Percentiles rank a stretch among this genome's conserved stretches.
phyloP scores from a whole-genome alignment of 2,113 vertebrate genomes.

The Cheirogaleus medius region DNA sequence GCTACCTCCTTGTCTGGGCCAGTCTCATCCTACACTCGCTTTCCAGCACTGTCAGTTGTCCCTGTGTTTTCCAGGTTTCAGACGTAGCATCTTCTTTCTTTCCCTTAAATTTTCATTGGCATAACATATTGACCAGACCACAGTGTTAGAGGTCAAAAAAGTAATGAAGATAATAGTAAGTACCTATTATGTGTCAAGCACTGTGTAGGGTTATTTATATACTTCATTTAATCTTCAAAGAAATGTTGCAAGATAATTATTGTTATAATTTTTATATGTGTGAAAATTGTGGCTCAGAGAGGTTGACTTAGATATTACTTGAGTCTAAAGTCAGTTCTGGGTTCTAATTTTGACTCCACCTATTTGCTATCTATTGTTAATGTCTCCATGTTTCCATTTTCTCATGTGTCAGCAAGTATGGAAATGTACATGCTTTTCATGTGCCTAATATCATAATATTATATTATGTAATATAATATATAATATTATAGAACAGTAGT shows the following conservation, averaged over 20 bases:
- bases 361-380: not conserved
- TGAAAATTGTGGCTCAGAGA: not conserved
- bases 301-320: not conserved
- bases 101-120: not conserved
- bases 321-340: not conserved
- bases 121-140: not conserved
- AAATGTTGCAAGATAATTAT: not conserved
- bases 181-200: not conserved
- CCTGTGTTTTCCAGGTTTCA: slow-evolving; percentile 60
- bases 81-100: slow-evolving; percentile 34
- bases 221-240: slow-evolving; percentile 31
- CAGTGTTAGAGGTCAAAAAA: not conserved
- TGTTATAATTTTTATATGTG: not conserved
- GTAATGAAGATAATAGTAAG: not conserved
- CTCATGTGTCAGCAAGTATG: not conserved
- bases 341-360: not conserved
- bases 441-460: not conserved
- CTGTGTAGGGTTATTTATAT: not conserved
- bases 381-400: not conserved
- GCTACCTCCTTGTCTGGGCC: not conserved
- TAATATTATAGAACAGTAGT: not conserved
- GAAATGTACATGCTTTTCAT: not conserved
- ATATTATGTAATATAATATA: too few species aligned
- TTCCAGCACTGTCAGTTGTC: slow-evolving; percentile 47
- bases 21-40: slow-evolving; percentile 54